A percentile compares a stretch with the other conserved stretches of the same genome.
Evolutionary conservation across 35 echinoderm and acorn worm species (phyloP).

Genomic region (Lytechinus variegatus): DNA sequence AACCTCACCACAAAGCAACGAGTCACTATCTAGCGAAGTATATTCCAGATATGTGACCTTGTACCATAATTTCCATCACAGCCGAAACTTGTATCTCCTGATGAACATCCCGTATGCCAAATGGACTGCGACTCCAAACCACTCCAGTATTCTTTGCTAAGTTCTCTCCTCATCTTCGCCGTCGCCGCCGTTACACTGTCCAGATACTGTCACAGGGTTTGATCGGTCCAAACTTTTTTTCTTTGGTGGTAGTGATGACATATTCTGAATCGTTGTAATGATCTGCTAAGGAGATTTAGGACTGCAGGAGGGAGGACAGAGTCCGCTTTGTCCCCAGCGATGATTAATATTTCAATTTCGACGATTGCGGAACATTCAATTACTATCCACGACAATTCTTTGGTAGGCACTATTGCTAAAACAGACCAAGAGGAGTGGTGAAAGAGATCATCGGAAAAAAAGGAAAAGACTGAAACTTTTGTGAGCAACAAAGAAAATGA

Average conservation of each 20-base stretch:
- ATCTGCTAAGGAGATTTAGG: conserved; percentile 30
- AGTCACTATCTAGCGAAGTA: neutral
- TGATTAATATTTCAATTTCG: conserved; percentile 55
- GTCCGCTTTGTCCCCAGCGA: conserved; percentile 32
- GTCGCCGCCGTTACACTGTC: too few relatives aligned
- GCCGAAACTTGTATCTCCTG: neutral
- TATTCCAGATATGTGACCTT: conserved; percentile 18
- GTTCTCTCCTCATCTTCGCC: neutral
- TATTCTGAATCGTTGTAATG: neutral
- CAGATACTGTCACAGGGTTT: neutral
- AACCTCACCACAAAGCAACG: neutral
- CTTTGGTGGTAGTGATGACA: conserved; percentile 29
- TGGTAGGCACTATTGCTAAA: conserved; percentile 33
- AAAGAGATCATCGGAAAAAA: neutral
- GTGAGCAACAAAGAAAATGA: neutral
- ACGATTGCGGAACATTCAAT: conserved; percentile 28
- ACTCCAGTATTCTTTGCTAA: neutral
- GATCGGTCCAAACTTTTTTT: neutral
- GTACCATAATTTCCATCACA: neutral
- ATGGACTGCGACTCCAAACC: neutral
- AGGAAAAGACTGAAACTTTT: neutral
- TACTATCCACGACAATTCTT: neutral
- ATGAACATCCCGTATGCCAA: neutral
- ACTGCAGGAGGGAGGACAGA: conserved; percentile 10
- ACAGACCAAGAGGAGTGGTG: neutral